Evolutionary conservation across 2,888 invertebrate species (phyloP).

Genomic region (Leucania comma): DNA sequence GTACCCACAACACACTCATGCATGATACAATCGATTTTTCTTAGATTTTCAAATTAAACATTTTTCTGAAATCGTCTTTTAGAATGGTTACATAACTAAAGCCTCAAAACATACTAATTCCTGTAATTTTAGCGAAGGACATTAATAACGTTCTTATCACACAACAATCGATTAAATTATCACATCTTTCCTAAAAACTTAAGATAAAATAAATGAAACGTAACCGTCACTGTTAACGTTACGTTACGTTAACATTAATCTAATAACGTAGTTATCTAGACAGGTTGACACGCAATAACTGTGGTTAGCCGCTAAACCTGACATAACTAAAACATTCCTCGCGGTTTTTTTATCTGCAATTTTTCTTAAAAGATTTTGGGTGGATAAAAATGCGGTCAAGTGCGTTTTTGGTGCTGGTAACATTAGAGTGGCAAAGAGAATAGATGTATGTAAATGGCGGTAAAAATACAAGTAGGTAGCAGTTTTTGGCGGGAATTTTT

Average conservation of each 20-base stretch:
- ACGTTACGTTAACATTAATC: slow-evolving; percentile 50
- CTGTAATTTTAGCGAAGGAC: no score
- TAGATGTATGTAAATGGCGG: background rate
- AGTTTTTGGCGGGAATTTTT: no score
- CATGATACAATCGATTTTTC: background rate
- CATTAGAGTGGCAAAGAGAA: slow-evolving; percentile 1
- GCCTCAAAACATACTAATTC: background rate
- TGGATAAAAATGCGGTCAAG: slow-evolving; percentile 56
- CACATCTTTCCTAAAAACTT: background rate
- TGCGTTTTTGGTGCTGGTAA: slow-evolving; percentile 35
- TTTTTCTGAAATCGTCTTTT: background rate
- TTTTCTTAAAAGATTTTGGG: slow-evolving; percentile 39
- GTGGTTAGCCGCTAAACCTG: slow-evolving; percentile 63
- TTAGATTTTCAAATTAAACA: background rate
- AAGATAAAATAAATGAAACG: slow-evolving; percentile 23
- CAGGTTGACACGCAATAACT: slow-evolving; percentile 58
- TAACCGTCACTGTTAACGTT: slow-evolving; percentile 19
- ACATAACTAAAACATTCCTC: slow-evolving; percentile 60
- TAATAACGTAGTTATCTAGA: slow-evolving; percentile 51
- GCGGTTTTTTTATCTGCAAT: slow-evolving; percentile 40
- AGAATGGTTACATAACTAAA: background rate
- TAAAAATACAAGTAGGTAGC: no score
- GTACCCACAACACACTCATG: no score
- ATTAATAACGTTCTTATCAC: background rate
- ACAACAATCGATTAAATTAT: background rate